Conservation (phyloP, 2,797 vertebrate species). For the Oophaga sylvatica region DNA sequence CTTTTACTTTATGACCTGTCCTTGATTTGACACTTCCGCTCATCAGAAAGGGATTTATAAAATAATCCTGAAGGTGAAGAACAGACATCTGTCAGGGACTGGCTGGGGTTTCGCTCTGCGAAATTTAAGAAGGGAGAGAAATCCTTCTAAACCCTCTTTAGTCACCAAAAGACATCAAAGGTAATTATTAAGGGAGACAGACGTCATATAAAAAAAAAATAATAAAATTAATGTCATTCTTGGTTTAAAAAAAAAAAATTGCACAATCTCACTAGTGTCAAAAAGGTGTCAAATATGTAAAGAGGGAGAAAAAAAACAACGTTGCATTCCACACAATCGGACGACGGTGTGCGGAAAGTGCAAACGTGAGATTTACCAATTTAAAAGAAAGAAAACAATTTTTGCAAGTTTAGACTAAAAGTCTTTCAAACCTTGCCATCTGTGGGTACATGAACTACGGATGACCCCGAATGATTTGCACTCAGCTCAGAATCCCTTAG, state of each 20-base stretch:
- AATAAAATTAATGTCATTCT: constrained; percentile 82
- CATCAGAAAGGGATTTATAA: constrained; percentile 86
- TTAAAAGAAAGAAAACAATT: constrained; percentile 67
- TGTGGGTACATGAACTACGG: constrained; percentile 91
- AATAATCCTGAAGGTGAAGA: constrained; percentile 84
- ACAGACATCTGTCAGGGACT: constrained; percentile 80
- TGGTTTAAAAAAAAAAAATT: constrained; percentile 72
- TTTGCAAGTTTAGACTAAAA: constrained; percentile 79
- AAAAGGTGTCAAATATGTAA: constrained; percentile 27
- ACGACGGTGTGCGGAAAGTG: constrained; percentile 69
- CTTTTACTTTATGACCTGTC: constrained; percentile 85
- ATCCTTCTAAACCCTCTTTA: constrained; percentile 85
- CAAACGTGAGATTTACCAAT: constrained; percentile 67
- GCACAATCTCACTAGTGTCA: constrained; percentile 15
- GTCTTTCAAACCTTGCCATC: constrained; percentile 88
- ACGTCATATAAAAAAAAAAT: constrained; percentile 80
- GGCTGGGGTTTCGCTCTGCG: constrained; percentile 78
- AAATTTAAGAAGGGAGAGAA: constrained; percentile 84
- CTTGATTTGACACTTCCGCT: constrained; percentile 85
- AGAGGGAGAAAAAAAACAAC: constrained; percentile 30
- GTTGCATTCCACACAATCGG: constrained; percentile 69
- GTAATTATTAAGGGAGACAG: constrained; percentile 86
- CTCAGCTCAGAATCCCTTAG: constrained; percentile 85
- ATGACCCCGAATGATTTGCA: constrained; percentile 92
- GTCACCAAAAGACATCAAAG: constrained; percentile 86